phyloP scores from a whole-genome alignment of 2,888 invertebrate genomes.

The Euclidia mi region DNA sequence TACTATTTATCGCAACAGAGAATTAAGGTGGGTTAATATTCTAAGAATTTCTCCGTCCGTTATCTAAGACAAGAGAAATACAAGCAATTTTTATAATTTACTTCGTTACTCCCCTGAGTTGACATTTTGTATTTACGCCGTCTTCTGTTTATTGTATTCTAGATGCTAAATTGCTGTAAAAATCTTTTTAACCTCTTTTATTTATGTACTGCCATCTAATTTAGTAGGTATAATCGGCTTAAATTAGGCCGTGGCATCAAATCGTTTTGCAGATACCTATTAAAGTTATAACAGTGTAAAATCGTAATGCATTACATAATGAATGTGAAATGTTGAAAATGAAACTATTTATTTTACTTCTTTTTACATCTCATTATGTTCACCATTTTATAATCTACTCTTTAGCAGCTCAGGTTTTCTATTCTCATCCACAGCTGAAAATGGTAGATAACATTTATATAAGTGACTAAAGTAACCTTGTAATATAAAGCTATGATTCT shows the following conservation, averaged over 20 bases:
- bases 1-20: constrained; percentile 49
- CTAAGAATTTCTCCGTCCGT: constrained; percentile 32
- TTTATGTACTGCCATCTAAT: constrained; percentile 41
- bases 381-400: neutral
- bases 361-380: neutral
- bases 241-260: constrained; percentile 1
- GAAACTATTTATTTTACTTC: neutral
- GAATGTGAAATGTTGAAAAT: neutral
- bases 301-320: neutral
- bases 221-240: constrained; percentile 19
- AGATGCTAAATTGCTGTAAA: constrained; percentile 49
- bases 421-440: too few relatives aligned
- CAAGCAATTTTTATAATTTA: constrained; percentile 58
- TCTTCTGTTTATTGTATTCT: constrained; percentile 52
- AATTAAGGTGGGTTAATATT: constrained; percentile 44
- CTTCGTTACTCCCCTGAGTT: constrained; percentile 49
- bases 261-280: neutral
- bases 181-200: constrained; percentile 40
- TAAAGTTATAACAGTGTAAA: neutral
- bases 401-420: too few relatives aligned
- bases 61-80: constrained; percentile 53
- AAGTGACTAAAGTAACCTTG: too few relatives aligned
- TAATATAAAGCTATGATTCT: too few relatives aligned
- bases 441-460: too few relatives aligned
- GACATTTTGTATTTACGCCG: constrained; percentile 51